Percentiles rank a stretch among this genome's conserved stretches.
Conservation (phyloP, 1,140 invertebrate species). For the Drosophila ogumai region DNA sequence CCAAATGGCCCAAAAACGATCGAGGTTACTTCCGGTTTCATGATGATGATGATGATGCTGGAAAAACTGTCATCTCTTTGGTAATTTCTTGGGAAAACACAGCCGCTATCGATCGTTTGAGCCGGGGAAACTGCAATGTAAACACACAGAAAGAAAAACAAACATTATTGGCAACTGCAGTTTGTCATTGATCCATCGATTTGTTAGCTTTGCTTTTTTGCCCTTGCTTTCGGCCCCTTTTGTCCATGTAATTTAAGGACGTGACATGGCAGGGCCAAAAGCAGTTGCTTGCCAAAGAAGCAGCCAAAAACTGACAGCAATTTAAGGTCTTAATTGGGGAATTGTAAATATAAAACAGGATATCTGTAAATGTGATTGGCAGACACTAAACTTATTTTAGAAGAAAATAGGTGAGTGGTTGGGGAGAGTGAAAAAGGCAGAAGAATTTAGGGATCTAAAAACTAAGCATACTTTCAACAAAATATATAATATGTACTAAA, state of each 20-base stretch:
- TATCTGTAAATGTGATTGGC: not conserved
- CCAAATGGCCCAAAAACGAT: slow-evolving; percentile 60
- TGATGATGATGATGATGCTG: not conserved
- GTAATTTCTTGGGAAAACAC: slow-evolving; percentile 74
- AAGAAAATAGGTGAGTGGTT: not conserved
- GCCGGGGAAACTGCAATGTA: slow-evolving; percentile 37
- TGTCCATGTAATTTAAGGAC: slow-evolving; percentile 75
- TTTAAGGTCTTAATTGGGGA: not conserved
- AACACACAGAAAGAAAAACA: slow-evolving; percentile 19
- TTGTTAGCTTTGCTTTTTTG: slow-evolving; percentile 61
- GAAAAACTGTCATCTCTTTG: slow-evolving; percentile 44
- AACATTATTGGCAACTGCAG: slow-evolving; percentile 42
- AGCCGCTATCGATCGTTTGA: slow-evolving; percentile 55
- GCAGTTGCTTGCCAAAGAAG: not conserved
- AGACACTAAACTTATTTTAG: not conserved
- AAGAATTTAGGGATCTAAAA: too few species aligned
- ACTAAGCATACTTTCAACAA: too few species aligned
- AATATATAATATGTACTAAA: too few species aligned
- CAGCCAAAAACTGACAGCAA: not conserved
- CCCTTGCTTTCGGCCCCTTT: slow-evolving; percentile 25
- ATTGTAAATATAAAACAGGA: slow-evolving; percentile 1
- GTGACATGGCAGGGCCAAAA: slow-evolving; percentile 63
- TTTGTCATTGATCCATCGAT: slow-evolving; percentile 55
- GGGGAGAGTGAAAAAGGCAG: not conserved
- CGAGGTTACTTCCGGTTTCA: slow-evolving; percentile 19